phyloP scores from a whole-genome alignment of 2,113 vertebrate species.

The Aspidoscelis tigris region DNA sequence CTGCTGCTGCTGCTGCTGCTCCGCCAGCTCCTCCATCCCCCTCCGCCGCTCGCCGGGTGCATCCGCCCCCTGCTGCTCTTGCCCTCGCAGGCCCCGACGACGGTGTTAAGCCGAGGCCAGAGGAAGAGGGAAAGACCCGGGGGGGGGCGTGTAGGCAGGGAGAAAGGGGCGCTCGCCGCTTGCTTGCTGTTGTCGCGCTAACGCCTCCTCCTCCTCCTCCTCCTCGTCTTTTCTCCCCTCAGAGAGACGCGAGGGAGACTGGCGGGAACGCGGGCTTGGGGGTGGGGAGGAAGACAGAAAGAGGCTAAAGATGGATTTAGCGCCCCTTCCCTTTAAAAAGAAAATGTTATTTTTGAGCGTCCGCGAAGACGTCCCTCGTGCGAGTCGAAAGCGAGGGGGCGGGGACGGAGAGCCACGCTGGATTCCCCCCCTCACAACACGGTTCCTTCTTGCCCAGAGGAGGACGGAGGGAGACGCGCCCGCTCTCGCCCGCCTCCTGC shows the following conservation, averaged over 20 bases:
- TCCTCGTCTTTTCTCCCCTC: background rate
- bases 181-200: conserved; percentile 1
- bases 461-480: no score
- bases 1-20: conserved; percentile 22
- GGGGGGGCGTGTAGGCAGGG: background rate
- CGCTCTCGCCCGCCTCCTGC: background rate
- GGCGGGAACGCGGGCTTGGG: background rate
- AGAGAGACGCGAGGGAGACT: conserved; percentile 1
- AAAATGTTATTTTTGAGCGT: background rate
- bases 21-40: conserved; percentile 33
- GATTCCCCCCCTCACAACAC: background rate
- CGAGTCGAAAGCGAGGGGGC: background rate
- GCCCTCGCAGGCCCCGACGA: conserved; percentile 55
- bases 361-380: background rate
- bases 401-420: background rate
- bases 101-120: conserved; percentile 31
- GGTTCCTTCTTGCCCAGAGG: no score
- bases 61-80: conserved; percentile 41
- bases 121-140: background rate
- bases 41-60: conserved; percentile 28
- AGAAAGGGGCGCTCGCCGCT: conserved; percentile 17
- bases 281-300: background rate
- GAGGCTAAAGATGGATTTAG: background rate
- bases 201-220: background rate
- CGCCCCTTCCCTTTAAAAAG: background rate